These are phyloP conservation scores for Nixonia krombeini DNA, from an alignment of 1,140 invertebrate genomes.

Conservation along the genomic window DNA sequence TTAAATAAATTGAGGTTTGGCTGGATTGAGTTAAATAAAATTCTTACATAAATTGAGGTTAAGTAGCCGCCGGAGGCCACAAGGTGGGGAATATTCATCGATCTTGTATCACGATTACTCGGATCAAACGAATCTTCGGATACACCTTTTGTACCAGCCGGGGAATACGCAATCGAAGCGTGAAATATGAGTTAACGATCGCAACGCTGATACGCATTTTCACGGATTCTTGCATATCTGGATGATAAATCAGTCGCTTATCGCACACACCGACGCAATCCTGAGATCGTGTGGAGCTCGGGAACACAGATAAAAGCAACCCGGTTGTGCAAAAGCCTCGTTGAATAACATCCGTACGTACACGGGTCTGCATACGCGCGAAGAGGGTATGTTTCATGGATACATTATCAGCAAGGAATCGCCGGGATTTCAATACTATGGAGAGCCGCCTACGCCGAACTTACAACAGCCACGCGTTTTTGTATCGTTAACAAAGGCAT, in stretches of 20 bases:
- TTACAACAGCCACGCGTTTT: not conserved
- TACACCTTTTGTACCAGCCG: too few species aligned
- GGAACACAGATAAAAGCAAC: slow-evolving; percentile 32
- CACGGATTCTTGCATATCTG: slow-evolving; percentile 21
- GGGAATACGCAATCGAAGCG: slow-evolving; percentile 19
- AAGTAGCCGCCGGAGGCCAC: too few species aligned
- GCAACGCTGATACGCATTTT: slow-evolving; percentile 39
- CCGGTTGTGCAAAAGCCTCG: slow-evolving; percentile 26
- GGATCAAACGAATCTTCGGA: too few species aligned
- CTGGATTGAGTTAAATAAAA: too few species aligned
- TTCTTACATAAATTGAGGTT: too few species aligned
- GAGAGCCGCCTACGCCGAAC: slow-evolving; percentile 5
- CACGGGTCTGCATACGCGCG: slow-evolving; percentile 1
- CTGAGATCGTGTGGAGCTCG: slow-evolving; percentile 19
- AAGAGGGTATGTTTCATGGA: slow-evolving; percentile 26
- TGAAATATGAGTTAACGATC: slow-evolving; percentile 54
- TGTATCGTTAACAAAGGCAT: slow-evolving; percentile 26
- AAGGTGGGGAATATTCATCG: too few species aligned
- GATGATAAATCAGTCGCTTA: slow-evolving; percentile 18
- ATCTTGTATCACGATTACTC: too few species aligned
- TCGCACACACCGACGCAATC: slow-evolving; percentile 16
- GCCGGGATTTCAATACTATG: slow-evolving; percentile 7
- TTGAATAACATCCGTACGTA: slow-evolving; percentile 35
- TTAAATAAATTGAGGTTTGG: too few species aligned
- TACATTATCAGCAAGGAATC: slow-evolving; percentile 21